These are phyloP conservation scores for Eulemur rufifrons DNA, from an alignment of 2,113 vertebrate genomes.

Conservation along the genomic window DNA sequence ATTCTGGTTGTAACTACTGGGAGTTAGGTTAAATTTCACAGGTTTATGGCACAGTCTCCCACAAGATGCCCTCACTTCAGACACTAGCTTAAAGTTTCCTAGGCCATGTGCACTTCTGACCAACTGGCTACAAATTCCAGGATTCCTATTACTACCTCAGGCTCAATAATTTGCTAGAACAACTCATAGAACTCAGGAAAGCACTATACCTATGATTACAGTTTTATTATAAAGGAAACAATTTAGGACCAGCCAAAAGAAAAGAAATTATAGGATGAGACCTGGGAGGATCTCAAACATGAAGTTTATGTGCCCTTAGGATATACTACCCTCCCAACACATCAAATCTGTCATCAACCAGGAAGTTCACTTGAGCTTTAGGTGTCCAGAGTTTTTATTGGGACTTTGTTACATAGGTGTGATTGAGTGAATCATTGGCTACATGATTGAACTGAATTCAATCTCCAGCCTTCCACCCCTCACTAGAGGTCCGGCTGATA, in stretches of 20 bases:
- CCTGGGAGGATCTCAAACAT: neutral
- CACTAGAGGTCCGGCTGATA: neutral
- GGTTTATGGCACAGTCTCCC: neutral
- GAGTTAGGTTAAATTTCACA: neutral
- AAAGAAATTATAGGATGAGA: neutral
- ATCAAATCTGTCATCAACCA: neutral
- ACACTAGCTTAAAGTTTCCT: neutral
- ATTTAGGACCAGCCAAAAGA: neutral
- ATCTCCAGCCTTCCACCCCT: neutral
- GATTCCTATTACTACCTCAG: neutral
- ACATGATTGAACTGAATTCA: slow-evolving; percentile 2
- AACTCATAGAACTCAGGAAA: neutral
- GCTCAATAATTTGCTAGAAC: neutral
- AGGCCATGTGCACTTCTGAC: neutral
- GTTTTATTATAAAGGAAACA: neutral
- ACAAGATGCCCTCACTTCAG: neutral
- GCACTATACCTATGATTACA: neutral
- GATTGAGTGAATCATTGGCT: slow-evolving; percentile 11
- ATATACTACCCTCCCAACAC: neutral
- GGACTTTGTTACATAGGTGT: neutral
- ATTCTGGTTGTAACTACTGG: neutral
- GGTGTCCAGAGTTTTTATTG: neutral
- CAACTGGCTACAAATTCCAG: neutral
- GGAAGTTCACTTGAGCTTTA: neutral
- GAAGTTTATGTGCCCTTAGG: neutral